Evolutionary conservation across 2,797 vertebrate genomes (phyloP), one percentile per base, ranked within the genome.

Genomic region (Squalus acanthias): DNA sequence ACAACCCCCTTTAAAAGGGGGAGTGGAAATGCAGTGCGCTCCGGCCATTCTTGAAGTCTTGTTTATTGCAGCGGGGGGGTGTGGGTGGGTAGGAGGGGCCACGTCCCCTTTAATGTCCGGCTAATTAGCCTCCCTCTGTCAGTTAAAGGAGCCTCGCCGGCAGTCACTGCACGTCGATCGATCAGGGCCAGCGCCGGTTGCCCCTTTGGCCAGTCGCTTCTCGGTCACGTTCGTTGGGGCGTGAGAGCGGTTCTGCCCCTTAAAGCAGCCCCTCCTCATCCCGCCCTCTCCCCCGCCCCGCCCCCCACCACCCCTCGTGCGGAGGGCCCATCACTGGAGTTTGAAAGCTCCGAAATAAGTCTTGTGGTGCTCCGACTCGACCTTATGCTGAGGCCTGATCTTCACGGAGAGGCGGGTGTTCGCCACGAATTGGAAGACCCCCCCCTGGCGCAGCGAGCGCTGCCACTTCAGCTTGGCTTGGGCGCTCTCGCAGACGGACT

Each of bases 71-170:
- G 39, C 39, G 39, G 39, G n/a, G 33, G n/a, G n/a, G 12, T 10
- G 60, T 2, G 60, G 60, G 5, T 63, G 6, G 60, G 57, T 39
- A 29, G 74, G 12, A 2, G n/a, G n/a, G 76, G n/a, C 33, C 8
- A 1, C 2, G 12, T 7, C n/a, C 74, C n/a, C n/a, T 1, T 13
- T 12, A 33, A n/a, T 17, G 12, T 15, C 15, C 2, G 0, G n/a
- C n/a, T 17, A n/a, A 39, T 17, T 1, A 79, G 3, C 10, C 74
- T 12, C 12, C 33, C 33, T 15, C 74, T 33, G 74, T 12, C 10
- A 15, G 33, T 79, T 39, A 74, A 79, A 79, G 33, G 13, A 0
- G 76, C 33, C 76, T 17, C 33, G n/a, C 4, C 29, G 2, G 33
- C 3, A 39, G 60, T 63, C 60, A 63, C 2, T 10, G 60, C 60